Evolutionary conservation across 2,888 invertebrate genomes (phyloP).

Genomic region (Tetanocera ferruginea): DNA sequence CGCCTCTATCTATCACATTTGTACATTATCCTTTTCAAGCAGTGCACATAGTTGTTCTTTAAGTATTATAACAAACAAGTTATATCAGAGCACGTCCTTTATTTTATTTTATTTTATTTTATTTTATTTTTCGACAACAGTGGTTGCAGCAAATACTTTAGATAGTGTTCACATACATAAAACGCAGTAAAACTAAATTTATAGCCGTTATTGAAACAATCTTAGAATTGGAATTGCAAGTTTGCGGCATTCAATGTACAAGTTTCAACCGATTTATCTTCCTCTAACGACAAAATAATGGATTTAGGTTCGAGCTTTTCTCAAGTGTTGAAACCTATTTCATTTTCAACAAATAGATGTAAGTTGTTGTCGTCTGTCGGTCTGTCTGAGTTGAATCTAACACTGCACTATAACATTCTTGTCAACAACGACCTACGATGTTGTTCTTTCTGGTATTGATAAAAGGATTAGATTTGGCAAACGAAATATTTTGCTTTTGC

Average conservation of each 20-base stretch:
- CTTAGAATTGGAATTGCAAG: not conserved
- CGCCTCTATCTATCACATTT: too few relatives aligned
- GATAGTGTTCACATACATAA: not conserved
- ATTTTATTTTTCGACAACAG: not conserved
- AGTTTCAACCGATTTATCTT: conserved; percentile 63
- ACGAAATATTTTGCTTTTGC: not conserved
- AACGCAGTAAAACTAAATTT: conserved; percentile 14
- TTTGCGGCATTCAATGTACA: not conserved
- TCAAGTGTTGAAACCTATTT: not conserved
- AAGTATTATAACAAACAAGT: too few relatives aligned
- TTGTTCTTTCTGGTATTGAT: not conserved
- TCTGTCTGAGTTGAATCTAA: not conserved
- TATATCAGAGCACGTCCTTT: not conserved
- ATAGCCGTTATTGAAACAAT: not conserved
- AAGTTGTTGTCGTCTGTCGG: not conserved
- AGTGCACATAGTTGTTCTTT: too few relatives aligned
- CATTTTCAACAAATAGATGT: not conserved
- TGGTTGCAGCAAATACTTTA: not conserved
- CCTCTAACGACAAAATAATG: conserved; percentile 57
- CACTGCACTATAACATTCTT: not conserved
- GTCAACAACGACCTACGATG: not conserved
- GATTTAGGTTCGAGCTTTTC: conserved; percentile 8
- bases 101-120: not conserved
- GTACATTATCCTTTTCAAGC: too few relatives aligned
- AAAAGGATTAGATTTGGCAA: conserved; percentile 13